phyloP scores from a whole-genome alignment of 2,888 invertebrate genomes.

The Diabrotica balteata region DNA sequence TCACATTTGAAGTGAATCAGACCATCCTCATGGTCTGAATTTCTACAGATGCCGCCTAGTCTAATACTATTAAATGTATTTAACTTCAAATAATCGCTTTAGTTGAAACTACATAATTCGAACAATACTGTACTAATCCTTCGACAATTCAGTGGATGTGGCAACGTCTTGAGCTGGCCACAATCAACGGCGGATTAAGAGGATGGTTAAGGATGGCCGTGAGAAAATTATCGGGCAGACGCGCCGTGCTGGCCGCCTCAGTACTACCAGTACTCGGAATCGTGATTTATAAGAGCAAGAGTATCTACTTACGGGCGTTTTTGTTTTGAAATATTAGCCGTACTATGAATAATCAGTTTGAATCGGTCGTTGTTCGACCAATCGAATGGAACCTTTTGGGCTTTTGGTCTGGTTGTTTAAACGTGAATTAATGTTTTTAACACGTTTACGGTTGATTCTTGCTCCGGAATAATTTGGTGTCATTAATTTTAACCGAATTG shows the following conservation, averaged over 20 bases:
- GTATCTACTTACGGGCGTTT: slow-evolving; percentile 20
- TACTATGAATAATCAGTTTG: slow-evolving; percentile 24
- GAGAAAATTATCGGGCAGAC: slow-evolving; percentile 27
- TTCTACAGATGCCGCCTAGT: no score
- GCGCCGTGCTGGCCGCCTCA: slow-evolving; percentile 1
- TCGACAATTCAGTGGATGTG: not conserved
- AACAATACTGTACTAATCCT: no score
- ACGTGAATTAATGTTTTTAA: slow-evolving; percentile 10
- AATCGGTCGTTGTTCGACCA: slow-evolving; percentile 19
- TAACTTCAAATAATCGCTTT: no score
- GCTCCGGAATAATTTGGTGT: no score
- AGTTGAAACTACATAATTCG: no score
- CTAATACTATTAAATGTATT: no score
- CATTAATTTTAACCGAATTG: no score
- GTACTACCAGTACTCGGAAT: slow-evolving; percentile 25
- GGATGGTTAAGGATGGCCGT: slow-evolving; percentile 28
- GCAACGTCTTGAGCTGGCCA: slow-evolving; percentile 9
- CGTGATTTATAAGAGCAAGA: slow-evolving; percentile 29
- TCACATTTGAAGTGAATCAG: no score
- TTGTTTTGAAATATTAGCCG: slow-evolving; percentile 26
- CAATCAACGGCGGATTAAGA: slow-evolving; percentile 30
- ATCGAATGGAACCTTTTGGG: slow-evolving; percentile 6
- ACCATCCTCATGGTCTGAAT: no score
- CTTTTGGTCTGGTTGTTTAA: slow-evolving; percentile 10
- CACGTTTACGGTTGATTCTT: slow-evolving; percentile 1